Percentiles rank a stretch among this genome's conserved stretches.
These are phyloP conservation scores for Lophotriccus pileatus DNA, from an alignment of 2,797 vertebrate genomes.

Conservation along the genomic window DNA sequence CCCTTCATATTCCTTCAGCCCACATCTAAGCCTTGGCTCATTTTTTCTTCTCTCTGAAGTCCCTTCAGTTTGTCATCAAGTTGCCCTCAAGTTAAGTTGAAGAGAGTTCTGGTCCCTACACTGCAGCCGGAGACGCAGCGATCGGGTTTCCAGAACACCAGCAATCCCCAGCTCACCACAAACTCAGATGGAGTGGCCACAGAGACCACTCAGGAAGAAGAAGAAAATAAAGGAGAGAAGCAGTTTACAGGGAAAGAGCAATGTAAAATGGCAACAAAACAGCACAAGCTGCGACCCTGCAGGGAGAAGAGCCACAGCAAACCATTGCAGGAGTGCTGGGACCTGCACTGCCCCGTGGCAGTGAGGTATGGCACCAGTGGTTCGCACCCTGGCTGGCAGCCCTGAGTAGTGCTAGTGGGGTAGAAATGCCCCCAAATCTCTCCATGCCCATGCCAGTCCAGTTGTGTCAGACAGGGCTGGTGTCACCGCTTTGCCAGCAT, in stretches of 20 bases:
- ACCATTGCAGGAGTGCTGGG: neutral
- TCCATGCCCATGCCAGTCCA: accelerated
- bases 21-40: slow-evolving; percentile 66
- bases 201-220: slow-evolving; percentile 20
- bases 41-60: slow-evolving; percentile 69
- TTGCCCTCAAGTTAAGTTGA: slow-evolving; percentile 52
- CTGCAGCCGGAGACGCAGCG: neutral
- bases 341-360: accelerated
- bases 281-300: neutral
- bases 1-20: slow-evolving; percentile 71
- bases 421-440: neutral
- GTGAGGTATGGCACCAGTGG: neutral
- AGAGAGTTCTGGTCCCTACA: slow-evolving; percentile 16
- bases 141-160: slow-evolving; percentile 46
- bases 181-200: neutral
- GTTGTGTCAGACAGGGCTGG: neutral
- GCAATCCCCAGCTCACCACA: neutral
- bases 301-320: neutral
- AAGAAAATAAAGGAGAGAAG: neutral
- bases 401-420: neutral
- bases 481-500: accelerated
- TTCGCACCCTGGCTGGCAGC: neutral
- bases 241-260: neutral
- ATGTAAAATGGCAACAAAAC: neutral
- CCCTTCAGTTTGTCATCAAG: slow-evolving; percentile 72